These are phyloP conservation scores for Phalanger gymnotis DNA, from an alignment of 2,797 vertebrate genomes.

Conservation along the genomic window DNA sequence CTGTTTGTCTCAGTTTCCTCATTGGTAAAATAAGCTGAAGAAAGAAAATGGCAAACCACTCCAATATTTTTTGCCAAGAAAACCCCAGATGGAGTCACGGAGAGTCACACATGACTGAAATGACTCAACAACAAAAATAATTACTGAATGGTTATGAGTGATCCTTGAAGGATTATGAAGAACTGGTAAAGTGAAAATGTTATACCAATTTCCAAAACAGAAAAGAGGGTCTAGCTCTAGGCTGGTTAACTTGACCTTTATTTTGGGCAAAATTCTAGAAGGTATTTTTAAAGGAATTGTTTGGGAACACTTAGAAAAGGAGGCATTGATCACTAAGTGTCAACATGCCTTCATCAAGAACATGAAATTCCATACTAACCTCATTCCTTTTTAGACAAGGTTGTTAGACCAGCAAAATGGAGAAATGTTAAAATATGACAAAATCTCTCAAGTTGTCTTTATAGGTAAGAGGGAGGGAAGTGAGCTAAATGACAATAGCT, in stretches of 20 bases:
- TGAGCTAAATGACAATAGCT: background rate
- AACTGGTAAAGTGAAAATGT: background rate
- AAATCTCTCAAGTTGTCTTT: background rate
- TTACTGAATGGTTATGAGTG: background rate
- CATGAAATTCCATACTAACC: background rate
- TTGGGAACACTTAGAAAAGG: background rate
- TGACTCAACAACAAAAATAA: background rate
- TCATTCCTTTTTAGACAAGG: background rate
- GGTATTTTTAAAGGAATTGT: background rate
- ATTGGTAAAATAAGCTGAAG: background rate
- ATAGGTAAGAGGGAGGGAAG: background rate
- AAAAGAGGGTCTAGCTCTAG: background rate
- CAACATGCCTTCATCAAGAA: background rate
- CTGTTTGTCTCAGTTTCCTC: background rate
- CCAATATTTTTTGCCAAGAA: background rate
- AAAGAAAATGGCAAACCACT: background rate
- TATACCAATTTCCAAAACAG: background rate
- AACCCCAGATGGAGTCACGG: background rate
- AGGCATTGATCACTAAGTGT: background rate
- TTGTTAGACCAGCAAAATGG: background rate
- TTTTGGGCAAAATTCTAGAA: background rate
- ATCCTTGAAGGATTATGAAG: background rate
- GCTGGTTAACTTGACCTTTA: background rate
- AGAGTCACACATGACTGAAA: background rate
- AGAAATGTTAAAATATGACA: background rate